Conservation (phyloP, 1,140 invertebrate genomes). For the Neuroterus valhalla region DNA sequence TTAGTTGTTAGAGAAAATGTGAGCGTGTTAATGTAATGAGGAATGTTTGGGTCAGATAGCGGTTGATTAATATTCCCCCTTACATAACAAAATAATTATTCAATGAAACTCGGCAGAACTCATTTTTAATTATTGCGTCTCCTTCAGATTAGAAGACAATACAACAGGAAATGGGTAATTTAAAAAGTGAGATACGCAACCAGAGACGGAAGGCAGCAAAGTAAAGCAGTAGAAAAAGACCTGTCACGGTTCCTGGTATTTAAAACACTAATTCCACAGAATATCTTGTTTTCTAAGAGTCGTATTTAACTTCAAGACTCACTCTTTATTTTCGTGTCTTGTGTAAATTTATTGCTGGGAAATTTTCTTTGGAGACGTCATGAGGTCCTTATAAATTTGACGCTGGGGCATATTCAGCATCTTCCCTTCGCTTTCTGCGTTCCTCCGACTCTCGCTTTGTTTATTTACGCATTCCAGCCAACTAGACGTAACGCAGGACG, state of each 20-base stretch:
- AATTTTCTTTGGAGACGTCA: background rate
- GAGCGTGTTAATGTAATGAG: too few relatives aligned
- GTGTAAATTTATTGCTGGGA: slow-evolving; percentile 14
- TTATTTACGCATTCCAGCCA: slow-evolving; percentile 72
- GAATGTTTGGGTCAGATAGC: too few relatives aligned
- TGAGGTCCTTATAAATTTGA: slow-evolving; percentile 43
- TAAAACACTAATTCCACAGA: background rate
- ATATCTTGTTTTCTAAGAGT: slow-evolving; percentile 18
- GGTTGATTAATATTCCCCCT: too few relatives aligned
- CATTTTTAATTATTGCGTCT: slow-evolving; percentile 23
- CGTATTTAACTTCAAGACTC: background rate
- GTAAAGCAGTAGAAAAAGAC: slow-evolving; percentile 2
- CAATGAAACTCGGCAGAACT: slow-evolving; percentile 10
- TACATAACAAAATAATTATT: slow-evolving; percentile 24
- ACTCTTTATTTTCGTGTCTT: slow-evolving; percentile 5
- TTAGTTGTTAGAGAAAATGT: background rate
- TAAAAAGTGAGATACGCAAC: slow-evolving; percentile 4
- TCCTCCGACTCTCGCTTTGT: slow-evolving; percentile 59
- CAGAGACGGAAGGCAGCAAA: slow-evolving; percentile 10
- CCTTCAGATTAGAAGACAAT: slow-evolving; percentile 17
- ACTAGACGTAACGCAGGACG: slow-evolving; percentile 70
- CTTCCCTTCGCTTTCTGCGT: slow-evolving; percentile 43
- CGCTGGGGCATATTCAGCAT: slow-evolving; percentile 44
- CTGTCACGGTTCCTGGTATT: slow-evolving; percentile 6
- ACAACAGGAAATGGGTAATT: slow-evolving; percentile 25